Conservation (phyloP, 2,888 invertebrate species). For the Pteria penguin region DNA sequence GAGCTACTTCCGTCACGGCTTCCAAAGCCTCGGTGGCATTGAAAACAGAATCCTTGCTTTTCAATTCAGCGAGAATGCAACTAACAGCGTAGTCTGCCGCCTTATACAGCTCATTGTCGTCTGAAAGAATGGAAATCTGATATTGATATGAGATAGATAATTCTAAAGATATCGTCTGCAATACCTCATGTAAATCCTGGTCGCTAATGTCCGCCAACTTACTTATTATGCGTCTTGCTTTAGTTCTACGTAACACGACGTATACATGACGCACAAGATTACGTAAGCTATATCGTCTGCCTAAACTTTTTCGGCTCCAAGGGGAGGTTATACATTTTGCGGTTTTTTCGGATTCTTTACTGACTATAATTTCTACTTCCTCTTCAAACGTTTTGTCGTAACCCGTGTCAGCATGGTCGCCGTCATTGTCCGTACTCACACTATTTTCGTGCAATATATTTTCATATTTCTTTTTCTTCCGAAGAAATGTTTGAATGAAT, state of each 20-base stretch:
- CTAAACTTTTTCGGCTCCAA: slow-evolving; percentile 39
- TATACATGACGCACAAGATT: slow-evolving; percentile 33
- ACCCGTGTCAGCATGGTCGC: slow-evolving; percentile 23
- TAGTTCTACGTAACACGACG: slow-evolving; percentile 47
- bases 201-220: slow-evolving; percentile 51
- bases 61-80: slow-evolving; percentile 52
- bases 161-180: slow-evolving; percentile 46
- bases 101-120: slow-evolving; percentile 45
- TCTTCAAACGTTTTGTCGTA: slow-evolving; percentile 47
- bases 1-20: slow-evolving; percentile 53
- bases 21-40: slow-evolving; percentile 44
- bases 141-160: slow-evolving; percentile 56
- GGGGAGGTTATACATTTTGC: slow-evolving; percentile 31
- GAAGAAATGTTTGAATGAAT: slow-evolving; percentile 44
- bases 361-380: slow-evolving; percentile 53
- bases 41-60: slow-evolving; percentile 45
- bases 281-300: slow-evolving; percentile 22
- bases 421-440: slow-evolving; percentile 27
- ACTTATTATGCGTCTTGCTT: slow-evolving; percentile 48
- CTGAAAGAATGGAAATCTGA: slow-evolving; percentile 51
- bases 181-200: slow-evolving; percentile 38
- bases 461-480: slow-evolving; percentile 54
- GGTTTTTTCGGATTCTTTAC: slow-evolving; percentile 33
- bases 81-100: slow-evolving; percentile 53
- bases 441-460: slow-evolving; percentile 50